Conservation (phyloP, 1,140 invertebrate genomes). For the Aphaenogaster floridana region DNA sequence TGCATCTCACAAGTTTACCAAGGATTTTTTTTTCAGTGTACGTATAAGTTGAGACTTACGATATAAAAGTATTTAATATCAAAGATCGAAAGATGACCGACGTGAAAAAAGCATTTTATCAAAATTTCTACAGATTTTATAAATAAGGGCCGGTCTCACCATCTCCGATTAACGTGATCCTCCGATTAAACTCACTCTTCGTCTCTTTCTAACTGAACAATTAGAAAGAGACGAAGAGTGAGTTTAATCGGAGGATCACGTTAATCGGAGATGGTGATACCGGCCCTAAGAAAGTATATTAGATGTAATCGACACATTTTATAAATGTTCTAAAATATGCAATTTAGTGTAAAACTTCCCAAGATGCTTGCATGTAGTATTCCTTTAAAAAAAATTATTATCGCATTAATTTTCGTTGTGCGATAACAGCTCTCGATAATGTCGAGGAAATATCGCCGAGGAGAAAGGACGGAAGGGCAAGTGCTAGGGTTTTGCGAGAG, state of each 20-base stretch:
- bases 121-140: not conserved
- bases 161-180: too few species aligned
- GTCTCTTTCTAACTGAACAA: too few species aligned
- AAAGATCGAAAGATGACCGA: not conserved
- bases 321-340: not conserved
- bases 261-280: too few species aligned
- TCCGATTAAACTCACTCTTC: too few species aligned
- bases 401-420: not conserved
- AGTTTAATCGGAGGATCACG: too few species aligned
- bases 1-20: too few species aligned
- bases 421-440: constrained; percentile 29
- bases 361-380: not conserved
- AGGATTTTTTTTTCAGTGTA: too few species aligned
- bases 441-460: constrained; percentile 1
- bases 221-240: too few species aligned
- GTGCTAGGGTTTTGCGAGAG: not conserved
- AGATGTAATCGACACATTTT: too few species aligned
- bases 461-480: not conserved
- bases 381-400: not conserved
- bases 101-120: not conserved
- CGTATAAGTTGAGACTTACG: not conserved
- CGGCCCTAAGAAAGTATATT: too few species aligned
- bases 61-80: not conserved
- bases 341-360: not conserved
- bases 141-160: too few species aligned